A percentile compares a stretch with the other conserved stretches of the same genome.
Evolutionary conservation across 2,797 vertebrate genomes (phyloP).

Genomic region (Lepus townsendii): DNA sequence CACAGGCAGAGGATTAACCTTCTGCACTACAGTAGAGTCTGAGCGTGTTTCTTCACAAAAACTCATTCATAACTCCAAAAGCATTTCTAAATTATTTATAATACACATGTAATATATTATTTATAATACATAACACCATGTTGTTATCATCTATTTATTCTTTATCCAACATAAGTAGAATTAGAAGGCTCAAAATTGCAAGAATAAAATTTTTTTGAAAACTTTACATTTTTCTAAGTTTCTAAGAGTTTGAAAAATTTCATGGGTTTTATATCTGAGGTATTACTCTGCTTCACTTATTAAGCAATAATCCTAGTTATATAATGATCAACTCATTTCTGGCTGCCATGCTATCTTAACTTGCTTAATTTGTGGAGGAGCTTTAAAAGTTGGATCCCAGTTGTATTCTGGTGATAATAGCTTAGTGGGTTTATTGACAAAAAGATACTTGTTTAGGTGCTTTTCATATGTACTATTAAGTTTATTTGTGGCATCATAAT

Average conservation of each 20-base stretch:
- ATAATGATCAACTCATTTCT: not conserved
- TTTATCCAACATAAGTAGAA: constrained; percentile 39
- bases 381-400: constrained; percentile 77
- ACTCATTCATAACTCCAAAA: constrained; percentile 23
- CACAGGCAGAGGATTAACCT: no score
- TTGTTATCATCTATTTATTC: constrained; percentile 42
- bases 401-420: constrained; percentile 84
- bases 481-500: constrained; percentile 58
- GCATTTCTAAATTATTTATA: not conserved
- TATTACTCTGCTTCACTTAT: constrained; percentile 23
- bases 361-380: constrained; percentile 24
- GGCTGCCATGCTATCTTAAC: constrained; percentile 65
- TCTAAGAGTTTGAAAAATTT: constrained; percentile 28
- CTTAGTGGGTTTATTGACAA: constrained; percentile 76
- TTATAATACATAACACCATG: constrained; percentile 3
- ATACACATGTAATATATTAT: constrained; percentile 7
- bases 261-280: constrained; percentile 43
- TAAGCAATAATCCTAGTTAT: not conserved
- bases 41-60: constrained; percentile 17
- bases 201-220: constrained; percentile 59
- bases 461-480: constrained; percentile 73
- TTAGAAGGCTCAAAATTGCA: constrained; percentile 50
- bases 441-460: constrained; percentile 84
- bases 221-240: constrained; percentile 38
- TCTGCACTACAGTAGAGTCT: not conserved